A percentile compares a stretch with the other conserved stretches of the same genome.
phyloP scores from a whole-genome alignment of 2,113 vertebrate genomes.

The Columba livia region DNA sequence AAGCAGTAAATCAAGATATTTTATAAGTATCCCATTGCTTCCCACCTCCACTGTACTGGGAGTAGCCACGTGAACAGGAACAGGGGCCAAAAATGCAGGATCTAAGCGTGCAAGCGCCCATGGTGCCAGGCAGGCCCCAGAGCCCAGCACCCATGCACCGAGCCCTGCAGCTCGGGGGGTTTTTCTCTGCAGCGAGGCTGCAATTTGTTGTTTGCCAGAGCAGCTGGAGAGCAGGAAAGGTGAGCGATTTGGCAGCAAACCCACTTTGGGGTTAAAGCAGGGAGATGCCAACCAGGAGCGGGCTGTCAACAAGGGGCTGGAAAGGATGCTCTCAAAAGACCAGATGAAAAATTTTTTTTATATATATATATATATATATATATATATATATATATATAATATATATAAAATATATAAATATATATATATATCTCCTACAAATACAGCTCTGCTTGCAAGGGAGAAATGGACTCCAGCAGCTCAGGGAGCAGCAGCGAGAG shows the following conservation, averaged over 20 bases:
- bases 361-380: not conserved
- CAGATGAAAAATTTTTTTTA: not conserved
- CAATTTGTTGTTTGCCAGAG: not conserved
- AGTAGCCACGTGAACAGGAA: too few species aligned
- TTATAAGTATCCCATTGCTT: too few species aligned
- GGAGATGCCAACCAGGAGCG: rapidly evolving
- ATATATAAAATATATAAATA: too few species aligned
- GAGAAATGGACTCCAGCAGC: not conserved
- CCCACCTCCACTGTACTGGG: not conserved
- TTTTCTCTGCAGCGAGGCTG: not conserved
- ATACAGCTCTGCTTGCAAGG: not conserved
- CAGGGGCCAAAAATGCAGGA: rapidly evolving
- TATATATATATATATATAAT: too few species aligned
- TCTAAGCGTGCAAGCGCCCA: rapidly evolving
- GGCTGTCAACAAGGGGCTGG: not conserved
- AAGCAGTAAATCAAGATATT: too few species aligned
- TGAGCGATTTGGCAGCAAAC: not conserved
- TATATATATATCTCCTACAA: not conserved
- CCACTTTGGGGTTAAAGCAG: not conserved
- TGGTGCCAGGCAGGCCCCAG: too few species aligned
- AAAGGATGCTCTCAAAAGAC: not conserved
- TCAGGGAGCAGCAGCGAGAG: not conserved
- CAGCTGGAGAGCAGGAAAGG: not conserved
- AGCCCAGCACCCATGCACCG: not conserved
- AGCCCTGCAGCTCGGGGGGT: too few species aligned